phyloP scores from a whole-genome alignment of 2,113 vertebrate species.

The Lasiurus borealis region DNA sequence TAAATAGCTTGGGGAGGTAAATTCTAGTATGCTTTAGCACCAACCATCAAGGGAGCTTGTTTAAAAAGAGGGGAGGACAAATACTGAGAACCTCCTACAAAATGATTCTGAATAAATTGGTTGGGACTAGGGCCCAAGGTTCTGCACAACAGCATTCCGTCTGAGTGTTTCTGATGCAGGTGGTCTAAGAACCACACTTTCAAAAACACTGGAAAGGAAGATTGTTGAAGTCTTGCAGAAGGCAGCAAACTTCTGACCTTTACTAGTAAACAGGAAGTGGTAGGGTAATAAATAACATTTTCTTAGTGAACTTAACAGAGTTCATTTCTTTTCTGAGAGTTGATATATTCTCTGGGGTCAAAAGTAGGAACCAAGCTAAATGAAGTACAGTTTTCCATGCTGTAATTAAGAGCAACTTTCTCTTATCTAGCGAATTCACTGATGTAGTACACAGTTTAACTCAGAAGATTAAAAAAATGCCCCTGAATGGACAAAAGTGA shows the following conservation, averaged over 20 bases:
- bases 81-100: neutral
- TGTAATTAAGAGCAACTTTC: neutral
- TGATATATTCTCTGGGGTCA: neutral
- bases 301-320: neutral
- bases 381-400: neutral
- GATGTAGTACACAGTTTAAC: neutral
- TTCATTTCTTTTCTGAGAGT: constrained; percentile 28
- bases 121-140: neutral
- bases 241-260: neutral
- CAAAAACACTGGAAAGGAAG: neutral
- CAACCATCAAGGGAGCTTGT: neutral
- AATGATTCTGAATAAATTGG: neutral
- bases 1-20: neutral
- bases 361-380: neutral
- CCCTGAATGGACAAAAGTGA: neutral
- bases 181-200: neutral
- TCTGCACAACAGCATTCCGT: neutral
- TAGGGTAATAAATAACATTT: neutral
- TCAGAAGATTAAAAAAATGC: neutral
- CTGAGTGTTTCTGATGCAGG: neutral
- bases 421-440: neutral
- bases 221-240: neutral
- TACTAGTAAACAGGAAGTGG: neutral
- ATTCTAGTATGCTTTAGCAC: neutral
- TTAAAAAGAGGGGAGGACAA: neutral